Conservation (phyloP, 2,888 invertebrate genomes). For the Cheilosia scutellata region DNA sequence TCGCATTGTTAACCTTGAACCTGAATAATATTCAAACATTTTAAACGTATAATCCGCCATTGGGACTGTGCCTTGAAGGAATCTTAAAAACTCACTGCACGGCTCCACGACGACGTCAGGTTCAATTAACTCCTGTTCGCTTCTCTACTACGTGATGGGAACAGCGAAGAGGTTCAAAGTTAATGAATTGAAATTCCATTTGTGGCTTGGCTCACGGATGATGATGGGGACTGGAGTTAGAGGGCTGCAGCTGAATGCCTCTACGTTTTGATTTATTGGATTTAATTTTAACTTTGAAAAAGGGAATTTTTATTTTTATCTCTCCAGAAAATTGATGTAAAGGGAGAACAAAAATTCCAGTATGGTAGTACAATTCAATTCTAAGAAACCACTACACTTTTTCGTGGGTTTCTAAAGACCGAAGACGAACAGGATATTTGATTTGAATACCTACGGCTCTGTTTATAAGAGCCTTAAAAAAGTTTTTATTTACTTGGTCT, state of each 20-base stretch:
- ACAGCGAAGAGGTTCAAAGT: conserved; percentile 52
- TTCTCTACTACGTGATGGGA: conserved; percentile 22
- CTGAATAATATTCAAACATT: conserved; percentile 3
- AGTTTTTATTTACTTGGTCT: neutral
- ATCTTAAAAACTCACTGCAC: conserved; percentile 31
- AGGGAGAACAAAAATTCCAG: conserved; percentile 26
- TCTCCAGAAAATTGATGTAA: conserved; percentile 18
- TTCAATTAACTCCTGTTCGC: conserved; percentile 49
- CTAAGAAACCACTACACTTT: conserved; percentile 48
- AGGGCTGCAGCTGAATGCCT: neutral
- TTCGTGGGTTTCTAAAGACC: neutral
- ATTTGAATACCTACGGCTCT: conserved; percentile 37
- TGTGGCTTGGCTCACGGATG: conserved; percentile 38
- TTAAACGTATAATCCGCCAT: neutral
- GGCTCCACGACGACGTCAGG: conserved; percentile 29
- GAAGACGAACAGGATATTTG: conserved; percentile 30
- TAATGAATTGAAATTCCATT: conserved; percentile 71
- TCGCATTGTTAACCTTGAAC: conserved; percentile 33
- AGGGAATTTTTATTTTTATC: conserved; percentile 2
- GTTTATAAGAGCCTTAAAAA: conserved; percentile 26
- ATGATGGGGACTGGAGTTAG: conserved; percentile 26
- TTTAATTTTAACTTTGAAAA: conserved; percentile 46
- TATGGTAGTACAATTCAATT: conserved; percentile 31
- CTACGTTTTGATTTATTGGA: conserved; percentile 54
- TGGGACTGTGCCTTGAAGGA: conserved; percentile 1